Base-by-base conservation (phyloP, 1,140 invertebrate genomes). In the Ganaspis sp. region DNA sequence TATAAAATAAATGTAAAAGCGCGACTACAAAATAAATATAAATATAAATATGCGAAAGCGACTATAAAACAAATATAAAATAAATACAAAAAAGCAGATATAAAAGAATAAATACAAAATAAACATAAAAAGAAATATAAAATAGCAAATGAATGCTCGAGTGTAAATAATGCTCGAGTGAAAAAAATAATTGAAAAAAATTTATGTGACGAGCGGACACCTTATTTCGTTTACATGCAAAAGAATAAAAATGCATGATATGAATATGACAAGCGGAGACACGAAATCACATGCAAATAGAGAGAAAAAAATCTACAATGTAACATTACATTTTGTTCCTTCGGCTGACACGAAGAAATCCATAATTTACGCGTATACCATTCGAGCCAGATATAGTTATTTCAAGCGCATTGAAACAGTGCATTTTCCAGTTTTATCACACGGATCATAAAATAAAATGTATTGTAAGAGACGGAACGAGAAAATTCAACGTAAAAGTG, bases 401-500 rank as follows among this genome's bases (percentile, higher is more conserved):
- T 29, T 29, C 21, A 23, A 64, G 54, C 23, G 45, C n/a, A 49
- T 49, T 49, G 45, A 64, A 29, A 26, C 54, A 64, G 26, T 64
- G 26, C 15, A 29, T 64, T 64, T 64, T 64, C 58, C 58, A 64
- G 21, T 45, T 72, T 72, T 72, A 72, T 49, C 70, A 72, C 37
- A 53, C 40, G 45, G 15, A 72, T 40, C 38, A 72, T 45, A 26
- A 49, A 72, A 72, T 42, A 72, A 72, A 72, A 72, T 42, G 37
- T 72, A 42, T 72, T 72, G 23, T 73, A 72, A 74, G 75, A 54
- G 53, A 69, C 19, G 42, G 23, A 45, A 9, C 9, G 23, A 34
- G 69, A 40, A 78, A 21, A 75, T 74, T 72, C 40, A 70, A 40
- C 78, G 79, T 82, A 79, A 83, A 80, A 84, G 79, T 74, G 73